phyloP scores from a whole-genome alignment of 1,140 invertebrate species.

The Drosophila sp. region DNA sequence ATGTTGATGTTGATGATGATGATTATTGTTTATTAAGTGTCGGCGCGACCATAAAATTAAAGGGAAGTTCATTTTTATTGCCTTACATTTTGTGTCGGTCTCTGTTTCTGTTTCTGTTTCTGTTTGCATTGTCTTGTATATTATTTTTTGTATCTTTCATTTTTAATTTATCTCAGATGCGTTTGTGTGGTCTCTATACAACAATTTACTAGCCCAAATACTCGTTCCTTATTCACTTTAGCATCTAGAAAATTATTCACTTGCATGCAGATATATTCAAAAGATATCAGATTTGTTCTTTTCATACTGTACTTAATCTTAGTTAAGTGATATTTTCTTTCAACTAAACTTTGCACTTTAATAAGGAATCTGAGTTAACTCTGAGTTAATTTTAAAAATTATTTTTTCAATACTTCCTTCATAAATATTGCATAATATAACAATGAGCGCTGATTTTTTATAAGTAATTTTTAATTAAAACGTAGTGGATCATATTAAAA shows the following conservation, averaged over 20 bases:
- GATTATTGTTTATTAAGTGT: conserved; percentile 82
- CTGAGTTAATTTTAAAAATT: too few species aligned
- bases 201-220: conserved; percentile 11
- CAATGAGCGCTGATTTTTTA: too few species aligned
- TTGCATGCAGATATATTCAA: conserved; percentile 5
- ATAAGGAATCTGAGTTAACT: too few species aligned
- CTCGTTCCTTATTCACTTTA: conserved; percentile 8
- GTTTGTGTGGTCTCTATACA: conserved; percentile 44
- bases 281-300: conserved; percentile 1
- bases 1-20: conserved; percentile 41
- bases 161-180: conserved; percentile 47
- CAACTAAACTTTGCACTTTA: too few species aligned
- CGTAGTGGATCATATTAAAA: too few species aligned
- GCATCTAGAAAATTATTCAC: conserved; percentile 14
- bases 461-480: too few species aligned
- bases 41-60: conserved; percentile 72
- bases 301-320: not conserved
- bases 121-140: conserved; percentile 25
- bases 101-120: conserved; percentile 24
- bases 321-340: not conserved
- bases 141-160: conserved; percentile 25
- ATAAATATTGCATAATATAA: too few species aligned
- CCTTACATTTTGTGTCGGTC: conserved; percentile 61
- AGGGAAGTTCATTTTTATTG: conserved; percentile 74
- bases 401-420: too few species aligned